These are phyloP conservation scores for Rhizomys pruinosus DNA, from an alignment of 2,113 vertebrate genomes.

Conservation along the genomic window DNA sequence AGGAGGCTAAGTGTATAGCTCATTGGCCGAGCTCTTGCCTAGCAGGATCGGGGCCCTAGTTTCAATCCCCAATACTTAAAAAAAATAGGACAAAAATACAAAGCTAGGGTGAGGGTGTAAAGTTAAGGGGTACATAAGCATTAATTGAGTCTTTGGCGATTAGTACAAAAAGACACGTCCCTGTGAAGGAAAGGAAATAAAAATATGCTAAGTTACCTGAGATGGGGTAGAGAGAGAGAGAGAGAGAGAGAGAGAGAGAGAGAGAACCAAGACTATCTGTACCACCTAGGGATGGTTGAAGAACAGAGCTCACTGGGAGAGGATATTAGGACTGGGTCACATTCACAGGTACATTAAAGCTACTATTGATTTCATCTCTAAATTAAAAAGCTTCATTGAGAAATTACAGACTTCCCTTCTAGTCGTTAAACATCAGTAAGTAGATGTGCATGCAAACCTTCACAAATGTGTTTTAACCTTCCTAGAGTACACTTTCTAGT, in stretches of 20 bases:
- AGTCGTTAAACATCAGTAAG: background rate
- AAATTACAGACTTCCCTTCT: background rate
- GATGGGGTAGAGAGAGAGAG: background rate
- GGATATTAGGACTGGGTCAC: background rate
- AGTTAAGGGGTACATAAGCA: no score
- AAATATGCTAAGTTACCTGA: background rate
- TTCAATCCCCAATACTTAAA: background rate
- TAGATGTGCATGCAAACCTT: background rate
- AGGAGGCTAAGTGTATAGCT: background rate
- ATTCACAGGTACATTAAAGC: background rate
- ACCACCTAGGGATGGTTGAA: background rate
- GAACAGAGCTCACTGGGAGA: background rate
- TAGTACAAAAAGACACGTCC: background rate
- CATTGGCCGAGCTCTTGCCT: background rate
- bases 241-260: no score
- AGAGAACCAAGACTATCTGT: background rate
- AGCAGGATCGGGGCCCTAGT: background rate
- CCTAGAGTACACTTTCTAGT: background rate
- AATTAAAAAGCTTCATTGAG: background rate
- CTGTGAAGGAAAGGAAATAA: background rate
- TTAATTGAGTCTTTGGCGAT: no score
- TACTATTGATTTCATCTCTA: background rate
- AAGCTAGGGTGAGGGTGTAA: background rate
- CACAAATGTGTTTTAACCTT: background rate
- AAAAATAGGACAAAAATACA: background rate